Evolutionary conservation across 2,888 invertebrate genomes (phyloP).

Genomic region (Trissonchulus latispiculum): DNA sequence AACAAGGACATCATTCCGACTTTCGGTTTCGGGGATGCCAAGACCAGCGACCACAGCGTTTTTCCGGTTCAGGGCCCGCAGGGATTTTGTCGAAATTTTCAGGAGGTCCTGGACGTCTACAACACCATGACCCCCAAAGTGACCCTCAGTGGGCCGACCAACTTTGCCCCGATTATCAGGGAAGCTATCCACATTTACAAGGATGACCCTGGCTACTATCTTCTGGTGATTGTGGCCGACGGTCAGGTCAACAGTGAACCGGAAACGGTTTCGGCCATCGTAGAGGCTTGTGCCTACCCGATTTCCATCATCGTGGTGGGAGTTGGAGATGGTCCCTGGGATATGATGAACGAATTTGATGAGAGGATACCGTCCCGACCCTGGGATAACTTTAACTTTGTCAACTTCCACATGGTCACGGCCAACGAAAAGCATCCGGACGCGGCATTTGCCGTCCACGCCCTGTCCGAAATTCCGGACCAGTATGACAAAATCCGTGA

Average conservation of each 20-base stretch:
- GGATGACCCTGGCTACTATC: conserved; percentile 47
- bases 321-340: conserved; percentile 52
- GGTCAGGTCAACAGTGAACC: conserved; percentile 51
- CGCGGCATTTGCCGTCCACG: conserved; percentile 48
- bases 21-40: conserved; percentile 50
- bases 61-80: conserved; percentile 44
- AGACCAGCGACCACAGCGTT: conserved; percentile 46
- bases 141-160: conserved; percentile 50
- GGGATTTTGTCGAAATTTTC: conserved; percentile 36
- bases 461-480: conserved; percentile 51
- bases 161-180: conserved; percentile 51
- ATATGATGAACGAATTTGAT: conserved; percentile 50
- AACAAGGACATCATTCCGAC: conserved; percentile 48
- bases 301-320: conserved; percentile 51
- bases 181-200: conserved; percentile 49
- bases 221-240: conserved; percentile 51
- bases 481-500: conserved; percentile 40
- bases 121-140: conserved; percentile 47
- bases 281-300: conserved; percentile 49
- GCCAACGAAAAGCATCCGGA: conserved; percentile 33
- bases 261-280: conserved; percentile 48
- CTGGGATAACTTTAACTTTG: conserved; percentile 53
- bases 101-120: conserved; percentile 45
- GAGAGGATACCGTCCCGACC: conserved; percentile 48
- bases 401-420: conserved; percentile 48